Conservation (phyloP, 2,888 invertebrate genomes). For the Lymantria monacha region DNA sequence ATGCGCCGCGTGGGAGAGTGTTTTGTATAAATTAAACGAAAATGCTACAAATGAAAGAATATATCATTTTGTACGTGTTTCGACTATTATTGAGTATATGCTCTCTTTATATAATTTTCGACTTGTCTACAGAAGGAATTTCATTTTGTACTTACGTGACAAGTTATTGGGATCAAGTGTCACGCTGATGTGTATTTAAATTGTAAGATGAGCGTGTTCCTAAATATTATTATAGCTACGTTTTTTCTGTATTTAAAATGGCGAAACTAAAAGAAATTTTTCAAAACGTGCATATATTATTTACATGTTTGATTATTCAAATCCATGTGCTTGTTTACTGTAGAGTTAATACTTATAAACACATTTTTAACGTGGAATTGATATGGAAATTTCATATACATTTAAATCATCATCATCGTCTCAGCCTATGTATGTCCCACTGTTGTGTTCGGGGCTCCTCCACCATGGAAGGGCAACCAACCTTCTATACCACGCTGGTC, state of each 20-base stretch:
- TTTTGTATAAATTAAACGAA: constrained; percentile 68
- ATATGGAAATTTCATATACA: too few relatives aligned
- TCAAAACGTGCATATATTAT: too few relatives aligned
- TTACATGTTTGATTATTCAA: too few relatives aligned
- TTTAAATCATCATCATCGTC: too few relatives aligned
- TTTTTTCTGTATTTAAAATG: not conserved
- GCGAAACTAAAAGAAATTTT: too few relatives aligned
- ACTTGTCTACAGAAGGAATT: constrained; percentile 28
- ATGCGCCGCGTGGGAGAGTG: constrained; percentile 24
- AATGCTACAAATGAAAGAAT: constrained; percentile 65
- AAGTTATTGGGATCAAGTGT: constrained; percentile 32
- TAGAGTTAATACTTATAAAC: too few relatives aligned
- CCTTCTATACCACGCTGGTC: too few relatives aligned
- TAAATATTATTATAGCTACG: not conserved
- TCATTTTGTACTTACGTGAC: constrained; percentile 36
- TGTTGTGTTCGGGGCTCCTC: too few relatives aligned
- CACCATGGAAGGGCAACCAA: too few relatives aligned
- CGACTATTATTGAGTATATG: constrained; percentile 29
- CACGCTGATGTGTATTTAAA: constrained; percentile 28
- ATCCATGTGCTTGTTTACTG: too few relatives aligned
- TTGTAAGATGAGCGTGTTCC: constrained; percentile 25
- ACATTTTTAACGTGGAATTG: too few relatives aligned
- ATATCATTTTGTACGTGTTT: constrained; percentile 57
- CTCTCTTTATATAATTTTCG: constrained; percentile 45
- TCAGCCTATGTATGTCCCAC: too few relatives aligned